Conservation (phyloP, 2,888 invertebrate species). For the Pyrrhia umbra region DNA sequence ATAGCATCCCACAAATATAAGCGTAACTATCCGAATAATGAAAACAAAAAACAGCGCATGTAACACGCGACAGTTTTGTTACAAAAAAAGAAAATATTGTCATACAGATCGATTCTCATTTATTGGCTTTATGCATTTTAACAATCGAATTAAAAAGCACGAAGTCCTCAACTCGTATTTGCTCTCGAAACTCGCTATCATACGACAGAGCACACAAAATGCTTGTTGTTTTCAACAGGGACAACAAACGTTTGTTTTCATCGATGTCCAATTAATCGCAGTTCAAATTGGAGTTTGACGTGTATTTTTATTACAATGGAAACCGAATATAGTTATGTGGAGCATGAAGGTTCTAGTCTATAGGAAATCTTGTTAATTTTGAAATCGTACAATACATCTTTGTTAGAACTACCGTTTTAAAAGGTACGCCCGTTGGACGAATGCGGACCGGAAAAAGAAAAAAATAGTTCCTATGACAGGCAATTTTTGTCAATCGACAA, state of each 20-base stretch:
- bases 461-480: background rate
- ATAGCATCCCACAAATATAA: no score
- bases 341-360: background rate
- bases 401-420: background rate
- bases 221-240: slow-evolving; percentile 35
- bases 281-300: slow-evolving; percentile 15
- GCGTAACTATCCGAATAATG: no score
- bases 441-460: background rate
- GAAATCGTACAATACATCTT: background rate
- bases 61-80: slow-evolving; percentile 1
- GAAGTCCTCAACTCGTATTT: slow-evolving; percentile 28
- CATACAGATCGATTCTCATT: slow-evolving; percentile 6
- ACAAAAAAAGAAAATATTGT: slow-evolving; percentile 15
- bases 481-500: background rate
- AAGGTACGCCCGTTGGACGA: background rate
- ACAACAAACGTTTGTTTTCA: slow-evolving; percentile 50
- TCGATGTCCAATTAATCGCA: slow-evolving; percentile 47
- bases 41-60: background rate
- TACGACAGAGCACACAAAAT: slow-evolving; percentile 28
- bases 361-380: slow-evolving; percentile 6
- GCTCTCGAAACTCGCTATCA: slow-evolving; percentile 27
- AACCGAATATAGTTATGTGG: slow-evolving; percentile 1
- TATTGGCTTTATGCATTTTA: slow-evolving; percentile 30
- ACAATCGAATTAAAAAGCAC: slow-evolving; percentile 45
- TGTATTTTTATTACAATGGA: slow-evolving; percentile 32